Conservation (phyloP, 64 coral and sea anemone species). For the Stichodactyla mertensii region DNA sequence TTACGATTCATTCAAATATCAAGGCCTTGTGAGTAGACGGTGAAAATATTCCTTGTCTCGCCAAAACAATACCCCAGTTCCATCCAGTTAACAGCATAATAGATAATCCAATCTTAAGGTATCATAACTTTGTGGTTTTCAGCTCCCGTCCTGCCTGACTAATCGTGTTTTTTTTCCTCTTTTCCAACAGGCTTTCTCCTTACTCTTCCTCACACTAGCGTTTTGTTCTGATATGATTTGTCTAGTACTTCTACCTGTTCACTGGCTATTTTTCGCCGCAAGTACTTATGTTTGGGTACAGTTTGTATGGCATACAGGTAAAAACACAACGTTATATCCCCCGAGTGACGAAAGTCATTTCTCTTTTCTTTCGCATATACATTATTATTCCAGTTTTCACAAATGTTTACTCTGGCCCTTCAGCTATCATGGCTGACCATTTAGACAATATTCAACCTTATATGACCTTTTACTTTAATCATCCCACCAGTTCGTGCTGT, state of each 20-base stretch:
- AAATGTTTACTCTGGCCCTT: background rate
- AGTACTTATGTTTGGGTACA: conserved; percentile 99
- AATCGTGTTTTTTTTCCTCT: conserved; percentile 12
- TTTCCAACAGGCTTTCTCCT: conserved; percentile 83
- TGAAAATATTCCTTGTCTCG: background rate
- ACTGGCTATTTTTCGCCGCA: conserved; percentile 99
- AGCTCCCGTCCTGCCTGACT: background rate
- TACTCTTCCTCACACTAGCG: conserved; percentile 89
- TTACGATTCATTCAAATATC: conserved; percentile 99
- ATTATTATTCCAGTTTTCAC: background rate
- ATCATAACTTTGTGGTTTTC: conserved; percentile 30
- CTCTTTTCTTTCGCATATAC: background rate
- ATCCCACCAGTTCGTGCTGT: background rate
- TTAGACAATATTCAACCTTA: background rate
- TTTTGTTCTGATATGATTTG: conserved; percentile 96
- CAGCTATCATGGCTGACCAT: background rate
- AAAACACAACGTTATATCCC: background rate
- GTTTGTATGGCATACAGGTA: conserved; percentile 99
- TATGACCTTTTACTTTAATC: conserved; percentile 21
- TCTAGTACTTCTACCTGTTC: conserved; percentile 87
- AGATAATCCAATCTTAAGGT: background rate
- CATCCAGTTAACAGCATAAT: background rate
- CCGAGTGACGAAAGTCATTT: background rate
- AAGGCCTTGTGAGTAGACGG: conserved; percentile 84
- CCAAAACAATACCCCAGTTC: conserved; percentile 16